Base-by-base conservation (phyloP, 30 jellyfish, hydroid and myxozoan genomes). In the Aurelia sp. region DNA sequence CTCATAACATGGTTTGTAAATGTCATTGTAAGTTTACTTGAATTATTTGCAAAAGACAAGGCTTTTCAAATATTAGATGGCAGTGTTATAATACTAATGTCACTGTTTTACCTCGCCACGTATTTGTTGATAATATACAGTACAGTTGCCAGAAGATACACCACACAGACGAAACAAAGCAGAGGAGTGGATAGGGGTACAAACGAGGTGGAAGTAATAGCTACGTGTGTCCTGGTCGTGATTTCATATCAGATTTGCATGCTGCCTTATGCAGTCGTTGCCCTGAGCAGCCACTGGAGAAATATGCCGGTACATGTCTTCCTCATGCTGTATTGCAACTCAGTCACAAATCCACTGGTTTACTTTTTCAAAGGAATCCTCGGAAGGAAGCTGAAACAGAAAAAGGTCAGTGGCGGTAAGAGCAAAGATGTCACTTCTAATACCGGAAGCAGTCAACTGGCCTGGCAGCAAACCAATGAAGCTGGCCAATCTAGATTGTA, bases 151-250 rank as follows among this genome's bases (percentile, higher is more conserved):
- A 20, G 22, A 47, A 8, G 71, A 10, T 5, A 13, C 10, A 11
- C 3, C 17, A 44, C 4, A 0, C 17, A 0, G 31, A 4, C 5
- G 62, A 41, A 31, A n/a, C 22, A 13, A 37, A 2, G 65, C 81
- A 16, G 55, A 44, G 13, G 11, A n/a, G 4, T 7, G 50, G 40
- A 47, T 5, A 47, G 71, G 2, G 31, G 44, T 44, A 6, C 8
- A 15, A 0, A 44, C 11, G 40, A 53, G 0, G 20, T 52, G 22
- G 85, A 27, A 27, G 73, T 73, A 23, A 52, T 76, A 0, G 87
- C 37, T 1, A 76, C 87, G 2, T 76, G 87, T 60, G 19, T 58
- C 2, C 35, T 76, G 22, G 76, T 40, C 31, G 87, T 76, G 40
- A 31, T 40, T 19, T 58, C 87, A 17, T 76, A 76, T 31, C 23